Evolutionary conservation across 1,140 invertebrate genomes (phyloP), one percentile per base, ranked within the genome.

Genomic region (Penaeus japonicus): DNA sequence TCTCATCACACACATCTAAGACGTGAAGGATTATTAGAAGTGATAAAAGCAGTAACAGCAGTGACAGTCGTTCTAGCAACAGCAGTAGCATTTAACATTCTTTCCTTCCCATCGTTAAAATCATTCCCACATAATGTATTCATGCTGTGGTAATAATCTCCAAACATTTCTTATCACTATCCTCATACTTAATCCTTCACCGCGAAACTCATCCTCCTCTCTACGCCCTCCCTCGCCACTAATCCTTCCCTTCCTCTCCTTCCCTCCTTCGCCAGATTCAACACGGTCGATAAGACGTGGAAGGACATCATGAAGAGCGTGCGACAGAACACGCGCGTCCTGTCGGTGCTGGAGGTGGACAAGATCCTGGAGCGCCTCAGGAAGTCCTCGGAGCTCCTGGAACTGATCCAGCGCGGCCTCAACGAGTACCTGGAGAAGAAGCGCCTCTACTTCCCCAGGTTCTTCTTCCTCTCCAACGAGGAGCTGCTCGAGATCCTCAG

Each of bases 401-500:
- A 99, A 91, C 93, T 97, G 75, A 98, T 99, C 87, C 97, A 98
- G 91, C 96, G 96, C 92, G 98, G 98, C 75, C 93, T 99, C 15
- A 98, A 98, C 92, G 96, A 96, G 85, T 99, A 99, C 92, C 93
- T 99, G 90, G 98, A 99, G 93, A 98, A 98, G 94, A 99, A 99
- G 92, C 94, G 98, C 35, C 93, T 99, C 0, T 98, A 95, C 92
- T 99, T 99, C 93, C 97, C 98, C 4, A 93, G 97, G 90, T 99
- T 99, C 94, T 99, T 99, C 95, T 99, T 99, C 93, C 93, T 99
- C 24, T 99, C 98, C 10, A 99, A 99, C 92, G 98, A 99, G 92
- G 98, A 99, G 92, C 92, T 99, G 35, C 93, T 99, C 27, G 98
- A 99, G 93, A 99, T 99, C 91, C 93, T 99, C 57, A 98, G 98